Percentiles rank a stretch among this genome's conserved stretches.
phyloP scores from a whole-genome alignment of 2,888 invertebrate species.

The Notocelia uddmanniana region DNA sequence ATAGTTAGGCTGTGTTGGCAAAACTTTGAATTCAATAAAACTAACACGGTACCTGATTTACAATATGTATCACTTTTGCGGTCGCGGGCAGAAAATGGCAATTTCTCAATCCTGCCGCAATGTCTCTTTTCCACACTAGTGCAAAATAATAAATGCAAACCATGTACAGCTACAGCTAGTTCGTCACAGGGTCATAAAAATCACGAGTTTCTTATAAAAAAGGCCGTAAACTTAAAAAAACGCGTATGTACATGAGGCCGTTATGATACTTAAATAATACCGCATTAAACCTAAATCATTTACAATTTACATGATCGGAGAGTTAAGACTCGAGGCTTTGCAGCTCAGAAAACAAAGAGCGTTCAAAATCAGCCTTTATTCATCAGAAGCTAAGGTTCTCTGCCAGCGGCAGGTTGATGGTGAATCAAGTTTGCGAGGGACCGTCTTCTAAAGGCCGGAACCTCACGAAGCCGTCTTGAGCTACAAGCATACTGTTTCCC shows the following conservation, averaged over 20 bases:
- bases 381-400: constrained; percentile 75
- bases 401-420: constrained; percentile 75
- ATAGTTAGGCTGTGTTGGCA: constrained; percentile 1
- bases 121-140: background rate
- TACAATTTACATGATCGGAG: constrained; percentile 71
- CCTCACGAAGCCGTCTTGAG: constrained; percentile 95
- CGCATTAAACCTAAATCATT: constrained; percentile 71
- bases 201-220: constrained; percentile 55
- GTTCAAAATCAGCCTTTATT: constrained; percentile 50
- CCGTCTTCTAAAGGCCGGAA: constrained; percentile 90
- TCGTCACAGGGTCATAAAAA: constrained; percentile 52
- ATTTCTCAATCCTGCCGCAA: background rate
- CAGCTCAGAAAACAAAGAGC: constrained; percentile 41
- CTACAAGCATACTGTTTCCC: constrained; percentile 92
- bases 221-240: constrained; percentile 64
- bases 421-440: constrained; percentile 81
- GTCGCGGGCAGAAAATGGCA: constrained; percentile 4
- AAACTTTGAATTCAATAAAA: constrained; percentile 24
- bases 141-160: constrained; percentile 12
- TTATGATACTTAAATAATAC: constrained; percentile 61
- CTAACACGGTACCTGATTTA: constrained; percentile 14
- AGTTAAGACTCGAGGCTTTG: constrained; percentile 45
- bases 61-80: constrained; percentile 6
- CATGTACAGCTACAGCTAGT: constrained; percentile 54
- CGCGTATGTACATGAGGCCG: constrained; percentile 82